Conservation (phyloP, 2,113 vertebrate species). For the Crotophaga sulcirostris region DNA sequence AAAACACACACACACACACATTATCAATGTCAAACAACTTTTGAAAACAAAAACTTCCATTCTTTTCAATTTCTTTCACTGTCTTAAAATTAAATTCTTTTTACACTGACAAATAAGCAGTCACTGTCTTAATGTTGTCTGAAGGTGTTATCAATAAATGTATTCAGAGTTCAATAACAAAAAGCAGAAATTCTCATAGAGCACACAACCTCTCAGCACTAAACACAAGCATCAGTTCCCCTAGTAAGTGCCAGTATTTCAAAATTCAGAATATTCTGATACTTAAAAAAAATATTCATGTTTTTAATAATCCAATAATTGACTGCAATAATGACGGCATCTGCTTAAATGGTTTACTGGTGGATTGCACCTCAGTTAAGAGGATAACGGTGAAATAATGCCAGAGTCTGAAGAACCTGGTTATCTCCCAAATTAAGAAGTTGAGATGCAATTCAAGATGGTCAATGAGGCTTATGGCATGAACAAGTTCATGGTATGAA, state of each 20-base stretch:
- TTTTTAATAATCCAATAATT: conserved; percentile 78
- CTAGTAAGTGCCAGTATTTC: neutral
- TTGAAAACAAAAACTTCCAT: neutral
- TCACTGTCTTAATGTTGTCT: neutral
- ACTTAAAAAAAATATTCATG: conserved; percentile 73
- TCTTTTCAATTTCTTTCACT: neutral
- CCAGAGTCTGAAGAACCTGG: neutral
- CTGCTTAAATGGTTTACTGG: conserved; percentile 9
- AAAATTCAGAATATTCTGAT: conserved; percentile 64
- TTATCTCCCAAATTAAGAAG: neutral
- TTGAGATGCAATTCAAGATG: neutral
- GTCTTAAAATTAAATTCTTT: neutral
- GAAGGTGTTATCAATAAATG: neutral
- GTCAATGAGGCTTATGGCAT: neutral
- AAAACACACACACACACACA: neutral
- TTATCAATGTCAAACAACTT: neutral
- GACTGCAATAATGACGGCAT: conserved; percentile 58
- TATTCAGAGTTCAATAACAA: neutral
- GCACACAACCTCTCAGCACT: neutral
- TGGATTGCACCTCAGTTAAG: neutral
- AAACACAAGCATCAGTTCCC: neutral
- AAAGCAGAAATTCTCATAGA: neutral
- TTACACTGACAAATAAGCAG: neutral
- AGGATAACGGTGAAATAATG: neutral
- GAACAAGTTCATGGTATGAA: neutral